Base-by-base conservation (phyloP, 2,888 invertebrate genomes). In the Congeria kusceri region DNA sequence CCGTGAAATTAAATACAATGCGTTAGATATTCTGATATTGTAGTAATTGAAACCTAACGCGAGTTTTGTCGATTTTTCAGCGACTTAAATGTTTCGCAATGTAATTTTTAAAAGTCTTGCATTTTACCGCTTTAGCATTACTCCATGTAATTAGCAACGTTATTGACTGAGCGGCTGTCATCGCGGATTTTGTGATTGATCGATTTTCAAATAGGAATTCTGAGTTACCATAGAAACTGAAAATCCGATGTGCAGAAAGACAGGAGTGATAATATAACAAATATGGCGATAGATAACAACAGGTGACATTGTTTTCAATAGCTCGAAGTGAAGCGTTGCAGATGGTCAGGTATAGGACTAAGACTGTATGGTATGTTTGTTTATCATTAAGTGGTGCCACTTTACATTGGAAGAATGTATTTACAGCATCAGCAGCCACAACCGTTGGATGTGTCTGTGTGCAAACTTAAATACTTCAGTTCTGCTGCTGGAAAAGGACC, bases 381-480 rank as follows among this genome's bases (percentile, higher is more conserved):
- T 39, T 11, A 39, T 39, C 39, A 39, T 7, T 39, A 7, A 39
- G 5, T 53, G 2, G 53, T 23, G 53, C 13, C 53, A 53, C 39
- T 11, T n/a, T 39, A 39, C 39, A 53, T 53, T 5, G 1, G 5
- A 11, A 18, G 11, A n/a, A 53, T 53, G 53, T 53, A 23, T 53
- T 20, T 53, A 20, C 53, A 53, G 53, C 53, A 53, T 20, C 53
- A 53, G 9, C 53, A 5, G 18, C 53, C 20, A 71, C 62, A 77
- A 44, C 32, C 61, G 3, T 2, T 59, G 32, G 29, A 62, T 3
- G 67, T 61, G 3, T 28, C 71, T 3, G 63, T 71, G 20, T 71
- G 66, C 47, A 66, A 53, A 27, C 57, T 79, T 4, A 74, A 63
- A 49, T 79, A 79, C 62, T 74, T 70, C 32, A 63, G 66, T 15